Evolutionary conservation across 2,113 vertebrate species (phyloP).

Genomic region (Tachysurus vachellii): DNA sequence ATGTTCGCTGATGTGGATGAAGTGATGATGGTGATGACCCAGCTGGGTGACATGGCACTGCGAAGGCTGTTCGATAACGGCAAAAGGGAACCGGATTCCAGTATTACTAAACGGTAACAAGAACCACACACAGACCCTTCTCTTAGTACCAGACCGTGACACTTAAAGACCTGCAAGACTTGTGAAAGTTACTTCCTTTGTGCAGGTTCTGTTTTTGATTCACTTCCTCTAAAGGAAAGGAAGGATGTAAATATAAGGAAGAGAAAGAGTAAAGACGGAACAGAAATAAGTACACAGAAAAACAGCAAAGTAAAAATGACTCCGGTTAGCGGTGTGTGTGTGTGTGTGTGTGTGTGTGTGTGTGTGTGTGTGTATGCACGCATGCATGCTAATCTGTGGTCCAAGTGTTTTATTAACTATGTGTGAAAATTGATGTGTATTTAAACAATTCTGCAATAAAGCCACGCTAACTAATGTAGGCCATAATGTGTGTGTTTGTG

Average conservation of each 20-base stretch:
- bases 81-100: constrained; percentile 86
- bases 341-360: background rate
- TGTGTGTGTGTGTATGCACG: constrained; percentile 61
- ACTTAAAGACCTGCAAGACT: background rate
- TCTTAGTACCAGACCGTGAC: background rate
- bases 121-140: background rate
- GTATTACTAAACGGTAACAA: constrained; percentile 88
- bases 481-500: background rate
- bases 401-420: constrained; percentile 44
- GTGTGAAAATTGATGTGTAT: background rate
- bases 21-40: constrained; percentile 86
- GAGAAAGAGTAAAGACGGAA: background rate
- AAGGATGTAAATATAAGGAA: constrained; percentile 7
- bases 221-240: constrained; percentile 2
- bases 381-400: constrained; percentile 68
- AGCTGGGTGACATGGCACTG: constrained; percentile 90
- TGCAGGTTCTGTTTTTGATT: background rate
- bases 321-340: too few relatives aligned
- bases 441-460: background rate
- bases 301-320: background rate
- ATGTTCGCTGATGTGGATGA: constrained; percentile 89
- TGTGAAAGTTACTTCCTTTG: background rate
- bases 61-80: constrained; percentile 91
- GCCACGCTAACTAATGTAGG: background rate
- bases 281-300: background rate